Percentiles rank a stretch among this genome's conserved stretches.
These are phyloP conservation scores for Sapajus apella DNA, from an alignment of 2,113 vertebrate species.

Conservation along the genomic window DNA sequence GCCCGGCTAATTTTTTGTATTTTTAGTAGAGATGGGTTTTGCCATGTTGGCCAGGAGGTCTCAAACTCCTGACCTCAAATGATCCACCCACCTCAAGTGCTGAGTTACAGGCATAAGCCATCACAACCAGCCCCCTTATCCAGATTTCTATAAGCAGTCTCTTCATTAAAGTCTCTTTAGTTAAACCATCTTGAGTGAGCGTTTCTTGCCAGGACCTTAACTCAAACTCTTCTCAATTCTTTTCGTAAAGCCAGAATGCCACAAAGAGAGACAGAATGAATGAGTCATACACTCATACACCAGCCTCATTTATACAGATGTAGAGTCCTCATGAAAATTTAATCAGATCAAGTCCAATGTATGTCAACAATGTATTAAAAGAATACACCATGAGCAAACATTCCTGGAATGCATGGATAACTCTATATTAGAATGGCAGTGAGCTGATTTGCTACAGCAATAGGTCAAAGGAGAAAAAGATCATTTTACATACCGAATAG, in stretches of 20 bases:
- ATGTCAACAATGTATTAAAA: not conserved
- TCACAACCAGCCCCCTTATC: too few relatives aligned
- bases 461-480: not conserved
- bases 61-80: too few relatives aligned
- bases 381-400: not conserved
- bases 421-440: not conserved
- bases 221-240: not conserved
- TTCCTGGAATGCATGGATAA: not conserved
- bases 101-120: too few relatives aligned
- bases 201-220: slow-evolving; percentile 25
- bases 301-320: not conserved
- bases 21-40: too few relatives aligned
- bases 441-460: not conserved
- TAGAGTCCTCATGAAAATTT: slow-evolving; percentile 24
- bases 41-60: too few relatives aligned
- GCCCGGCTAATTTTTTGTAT: too few relatives aligned
- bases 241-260: not conserved
- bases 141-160: not conserved
- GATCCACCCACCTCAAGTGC: too few relatives aligned
- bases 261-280: not conserved
- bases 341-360: slow-evolving; percentile 25
- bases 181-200: not conserved
- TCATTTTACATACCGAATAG: not conserved
- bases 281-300: slow-evolving; percentile 3
- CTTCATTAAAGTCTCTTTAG: not conserved